Base-by-base conservation (phyloP, 2,113 vertebrate genomes). In the Nothoprocta pentlandii region DNA sequence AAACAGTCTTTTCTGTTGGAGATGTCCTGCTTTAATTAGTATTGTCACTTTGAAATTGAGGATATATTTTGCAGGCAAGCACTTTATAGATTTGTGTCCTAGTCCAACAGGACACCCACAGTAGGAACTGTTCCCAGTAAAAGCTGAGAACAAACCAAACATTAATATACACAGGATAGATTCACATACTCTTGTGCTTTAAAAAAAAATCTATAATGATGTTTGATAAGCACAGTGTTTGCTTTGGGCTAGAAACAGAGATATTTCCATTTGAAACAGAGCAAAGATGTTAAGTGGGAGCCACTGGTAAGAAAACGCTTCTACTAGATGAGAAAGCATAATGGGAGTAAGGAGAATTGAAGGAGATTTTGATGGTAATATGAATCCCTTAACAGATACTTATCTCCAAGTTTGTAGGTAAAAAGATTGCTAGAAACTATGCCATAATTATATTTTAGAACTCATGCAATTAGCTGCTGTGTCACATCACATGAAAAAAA, bases 121-220 rank as follows among this genome's bases (percentile, higher is more conserved):
- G 3, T 20, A 17, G 12, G 4, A 16, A 7, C 21, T 64, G 10
- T 0, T 2, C 11, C 22, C 21, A 7, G 2, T 22, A 23, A 80
- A 63, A 89, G 23, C 13, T 69, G 28, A 67, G 32, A 67, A 70
- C 22, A 12, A 71, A 32, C 5, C 1, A n/a, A 69, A 53, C 4
- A n/a, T 12, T 13, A 74, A 73, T 51, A 51, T 74, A 39, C 9
- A 8, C 66, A 61, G 47, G 66, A 66, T 66, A 23, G 9, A 46
- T 42, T 53, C 51, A 3, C 4, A n/a, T 41, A 41, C 14, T 0
- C 0, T n/a, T 3, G 1, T 28, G 46, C 9, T 46, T 46, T 17
- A 46, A 46, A 46, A 47, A 47, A 76, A 67, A 47, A 47, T 2
- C 16, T 47, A 32, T 54, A 73, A 34, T 2, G 17, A 23, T 62